A percentile compares a stretch with the other conserved stretches of the same genome.
phyloP scores from a whole-genome alignment of 2,888 invertebrate species.

The Reticulitermes lucifugus region DNA sequence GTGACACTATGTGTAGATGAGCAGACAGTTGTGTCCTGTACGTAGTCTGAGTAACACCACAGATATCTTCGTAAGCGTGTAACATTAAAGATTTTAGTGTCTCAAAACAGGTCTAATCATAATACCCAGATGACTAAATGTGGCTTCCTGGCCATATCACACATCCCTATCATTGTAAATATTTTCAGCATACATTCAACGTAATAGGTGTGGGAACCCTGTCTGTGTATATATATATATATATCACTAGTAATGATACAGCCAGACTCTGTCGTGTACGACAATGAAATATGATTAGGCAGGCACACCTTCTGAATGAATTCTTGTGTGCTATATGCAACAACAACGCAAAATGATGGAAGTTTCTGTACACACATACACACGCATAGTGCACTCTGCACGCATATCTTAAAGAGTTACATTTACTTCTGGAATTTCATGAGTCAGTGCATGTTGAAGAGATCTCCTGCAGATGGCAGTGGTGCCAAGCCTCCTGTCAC shows the following conservation, averaged over 20 bases:
- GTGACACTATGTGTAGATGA: no score
- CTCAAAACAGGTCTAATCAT: no score
- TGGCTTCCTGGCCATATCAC: no score
- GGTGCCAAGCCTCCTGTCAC: slow-evolving; percentile 94
- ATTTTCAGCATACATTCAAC: no score
- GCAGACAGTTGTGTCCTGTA: no score
- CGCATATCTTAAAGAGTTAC: neutral
- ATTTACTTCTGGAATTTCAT: neutral
- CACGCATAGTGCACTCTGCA: neutral
- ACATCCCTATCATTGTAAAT: no score
- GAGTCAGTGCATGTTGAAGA: slow-evolving; percentile 78
- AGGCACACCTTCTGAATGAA: neutral
- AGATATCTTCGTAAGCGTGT: no score
- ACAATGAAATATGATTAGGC: slow-evolving; percentile 11
- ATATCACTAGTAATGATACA: slow-evolving; percentile 2
- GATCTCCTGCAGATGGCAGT: slow-evolving; percentile 93
- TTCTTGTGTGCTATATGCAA: neutral
- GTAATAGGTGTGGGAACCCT: neutral
- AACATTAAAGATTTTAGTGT: no score
- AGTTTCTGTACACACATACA: slow-evolving; percentile 7
- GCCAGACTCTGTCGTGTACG: neutral
- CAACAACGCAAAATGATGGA: neutral
- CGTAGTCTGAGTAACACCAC: no score
- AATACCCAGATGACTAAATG: no score
- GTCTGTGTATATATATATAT: neutral